Percentiles rank a stretch among this genome's conserved stretches.
phyloP scores from a whole-genome alignment of 2,888 invertebrate species.

The Tetropium fuscum region DNA sequence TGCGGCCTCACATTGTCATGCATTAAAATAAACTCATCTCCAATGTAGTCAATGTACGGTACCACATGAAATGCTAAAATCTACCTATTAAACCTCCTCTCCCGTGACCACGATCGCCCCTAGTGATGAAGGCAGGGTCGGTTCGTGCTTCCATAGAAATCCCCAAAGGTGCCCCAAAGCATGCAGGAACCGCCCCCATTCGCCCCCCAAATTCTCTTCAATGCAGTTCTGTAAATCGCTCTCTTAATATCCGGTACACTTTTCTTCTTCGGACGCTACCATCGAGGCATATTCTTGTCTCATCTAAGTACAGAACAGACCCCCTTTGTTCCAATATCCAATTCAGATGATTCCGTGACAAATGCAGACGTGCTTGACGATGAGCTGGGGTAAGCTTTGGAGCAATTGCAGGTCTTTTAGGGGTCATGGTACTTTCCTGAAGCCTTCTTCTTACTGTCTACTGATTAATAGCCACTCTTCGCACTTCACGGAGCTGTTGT shows the following conservation, averaged over 20 bases:
- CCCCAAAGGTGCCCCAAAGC: neutral
- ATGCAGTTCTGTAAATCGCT: neutral
- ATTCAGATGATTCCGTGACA: conserved; percentile 44
- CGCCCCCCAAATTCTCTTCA: neutral
- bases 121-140: neutral
- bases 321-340: conserved; percentile 35
- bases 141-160: neutral
- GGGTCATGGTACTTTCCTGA: conserved; percentile 40
- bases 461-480: conserved; percentile 38
- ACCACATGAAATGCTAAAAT: neutral
- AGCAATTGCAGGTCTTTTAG: conserved; percentile 37
- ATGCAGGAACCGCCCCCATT: neutral
- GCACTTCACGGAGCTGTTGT: conserved; percentile 1
- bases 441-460: conserved; percentile 46
- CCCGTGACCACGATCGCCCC: neutral
- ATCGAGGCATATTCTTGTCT: conserved; percentile 43
- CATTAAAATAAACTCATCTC: neutral
- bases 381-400: conserved; percentile 42
- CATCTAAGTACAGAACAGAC: conserved; percentile 46
- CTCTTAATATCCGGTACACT: neutral
- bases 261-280: too few species aligned
- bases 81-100: neutral
- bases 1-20: neutral
- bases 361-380: conserved; percentile 42
- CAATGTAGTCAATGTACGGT: neutral